Base-by-base conservation (phyloP, 2,113 vertebrate species). In the Anser brachyrhynchus region DNA sequence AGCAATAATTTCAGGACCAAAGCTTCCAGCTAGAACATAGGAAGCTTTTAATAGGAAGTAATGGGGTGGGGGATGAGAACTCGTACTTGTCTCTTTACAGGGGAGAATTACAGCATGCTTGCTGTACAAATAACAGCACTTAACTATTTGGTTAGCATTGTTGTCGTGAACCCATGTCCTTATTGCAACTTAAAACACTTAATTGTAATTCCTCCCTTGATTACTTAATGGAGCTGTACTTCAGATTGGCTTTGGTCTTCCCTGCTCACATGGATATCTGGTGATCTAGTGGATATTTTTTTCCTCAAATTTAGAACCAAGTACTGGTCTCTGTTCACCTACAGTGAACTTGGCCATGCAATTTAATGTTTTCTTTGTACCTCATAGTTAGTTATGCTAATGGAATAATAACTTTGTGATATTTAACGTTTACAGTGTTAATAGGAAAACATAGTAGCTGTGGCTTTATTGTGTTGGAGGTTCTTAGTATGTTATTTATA, bases 401-500 rank as follows among this genome's bases (percentile, higher is more conserved):
- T 77, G 35, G 51, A 83, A 19, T 76, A 69, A 16, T 69, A 78
- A 70, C 22, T 62, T 94, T 13, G 52, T 92, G 51, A 51, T 87
- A 82, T 72, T 87, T 73, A 84, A 73, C 79, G 33, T 87, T 92
- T 89, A 67, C 51, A 62, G 35, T 80, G 75, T 89, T 91, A 79
- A 74, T 72, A 80, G 55, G 13, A 67, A 73, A 64, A 87, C 19
- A 54, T 41, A 85, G 82, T 89, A 89, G 71, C 72, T 64, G n/a
- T 58, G 79, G 64, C 49, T 83, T 75, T 80, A 49, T 77, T 87
- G 58, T 75, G 37, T 82, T 81, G 43, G 33, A 92, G 80, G 44
- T 35, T 96, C 94, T 96, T 62, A 57, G 83, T 73, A 39, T 88
- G 78, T 90, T 97, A 85, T 96, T 97, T 95, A 90, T 93, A 92